Evolutionary conservation across 2,113 vertebrate species (phyloP).

Genomic region (Mohoua ochrocephala): DNA sequence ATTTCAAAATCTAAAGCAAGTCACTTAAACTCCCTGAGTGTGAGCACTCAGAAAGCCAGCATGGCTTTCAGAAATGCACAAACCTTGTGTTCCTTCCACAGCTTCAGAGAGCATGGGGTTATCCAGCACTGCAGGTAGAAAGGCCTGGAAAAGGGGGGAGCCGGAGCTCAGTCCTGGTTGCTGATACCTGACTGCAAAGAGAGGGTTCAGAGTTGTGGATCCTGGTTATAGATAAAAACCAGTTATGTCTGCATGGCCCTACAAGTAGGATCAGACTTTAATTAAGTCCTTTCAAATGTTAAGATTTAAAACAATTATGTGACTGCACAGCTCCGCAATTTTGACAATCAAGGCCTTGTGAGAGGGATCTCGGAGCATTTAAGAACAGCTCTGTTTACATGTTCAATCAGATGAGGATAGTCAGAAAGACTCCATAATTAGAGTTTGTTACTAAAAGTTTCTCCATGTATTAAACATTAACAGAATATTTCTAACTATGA

Average conservation of each 20-base stretch:
- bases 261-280: neutral
- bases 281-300: constrained; percentile 23
- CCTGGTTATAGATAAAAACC: neutral
- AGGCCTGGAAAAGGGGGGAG: neutral
- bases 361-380: neutral
- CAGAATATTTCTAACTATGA: neutral
- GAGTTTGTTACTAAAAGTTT: constrained; percentile 1
- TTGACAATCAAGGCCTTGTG: neutral
- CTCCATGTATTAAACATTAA: constrained; percentile 3
- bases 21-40: neutral
- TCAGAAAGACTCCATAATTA: neutral
- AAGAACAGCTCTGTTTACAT: neutral
- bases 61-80: neutral
- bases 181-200: neutral
- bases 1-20: neutral
- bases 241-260: neutral
- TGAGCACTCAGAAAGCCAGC: neutral
- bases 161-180: accelerated
- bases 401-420: neutral
- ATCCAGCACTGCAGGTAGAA: neutral
- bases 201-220: neutral
- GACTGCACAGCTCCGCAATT: neutral
- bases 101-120: neutral
- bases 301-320: neutral
- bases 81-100: neutral